phyloP scores from a whole-genome alignment of 2,888 invertebrate genomes.

The Esperia sulphurella region DNA sequence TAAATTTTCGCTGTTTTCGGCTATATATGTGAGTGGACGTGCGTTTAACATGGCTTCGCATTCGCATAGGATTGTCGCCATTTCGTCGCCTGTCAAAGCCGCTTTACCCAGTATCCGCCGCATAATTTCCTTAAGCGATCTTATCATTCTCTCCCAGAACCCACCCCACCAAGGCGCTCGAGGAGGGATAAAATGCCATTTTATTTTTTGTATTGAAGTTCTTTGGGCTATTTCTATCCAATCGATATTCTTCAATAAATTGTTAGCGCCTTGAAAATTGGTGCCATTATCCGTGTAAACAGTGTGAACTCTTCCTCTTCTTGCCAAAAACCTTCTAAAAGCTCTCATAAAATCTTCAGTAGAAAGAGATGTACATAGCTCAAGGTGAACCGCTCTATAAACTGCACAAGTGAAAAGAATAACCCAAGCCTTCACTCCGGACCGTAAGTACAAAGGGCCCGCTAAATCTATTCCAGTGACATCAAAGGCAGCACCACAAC shows the following conservation, averaged over 20 bases:
- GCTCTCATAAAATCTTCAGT: slow-evolving; percentile 10
- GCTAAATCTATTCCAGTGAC: slow-evolving; percentile 7
- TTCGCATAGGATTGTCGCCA: too few species aligned
- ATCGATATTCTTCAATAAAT: background rate
- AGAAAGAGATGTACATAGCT: background rate
- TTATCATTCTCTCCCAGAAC: background rate
- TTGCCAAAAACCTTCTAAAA: background rate
- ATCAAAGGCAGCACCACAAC: background rate
- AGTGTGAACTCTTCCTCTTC: background rate
- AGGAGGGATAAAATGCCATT: background rate
- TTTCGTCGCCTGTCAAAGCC: too few species aligned
- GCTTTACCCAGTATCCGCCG: background rate
- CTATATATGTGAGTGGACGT: too few species aligned
- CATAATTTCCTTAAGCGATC: background rate
- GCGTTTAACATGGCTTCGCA: too few species aligned
- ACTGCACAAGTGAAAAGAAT: background rate
- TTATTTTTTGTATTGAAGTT: background rate
- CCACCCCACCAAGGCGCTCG: background rate
- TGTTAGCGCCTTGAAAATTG: background rate
- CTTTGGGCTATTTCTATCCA: background rate
- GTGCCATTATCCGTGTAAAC: background rate
- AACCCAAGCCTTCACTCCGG: slow-evolving; percentile 7
- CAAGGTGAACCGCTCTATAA: background rate
- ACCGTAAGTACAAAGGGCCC: slow-evolving; percentile 2
- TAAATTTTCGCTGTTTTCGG: too few species aligned